Evolutionary conservation across 2,888 invertebrate genomes (phyloP).

Genomic region (Chymomyza caudatula): DNA sequence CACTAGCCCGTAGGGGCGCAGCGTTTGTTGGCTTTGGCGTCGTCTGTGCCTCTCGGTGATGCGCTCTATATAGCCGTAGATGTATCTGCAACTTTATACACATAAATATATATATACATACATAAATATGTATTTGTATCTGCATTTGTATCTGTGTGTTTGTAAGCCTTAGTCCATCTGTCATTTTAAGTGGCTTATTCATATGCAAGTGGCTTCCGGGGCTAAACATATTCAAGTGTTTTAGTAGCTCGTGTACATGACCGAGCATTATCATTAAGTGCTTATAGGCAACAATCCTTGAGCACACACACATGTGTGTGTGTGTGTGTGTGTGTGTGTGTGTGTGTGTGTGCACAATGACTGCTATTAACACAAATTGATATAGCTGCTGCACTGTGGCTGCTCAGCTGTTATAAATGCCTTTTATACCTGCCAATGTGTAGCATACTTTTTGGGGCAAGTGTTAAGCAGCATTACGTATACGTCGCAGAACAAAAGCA

Average conservation of each 20-base stretch:
- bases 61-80: not conserved
- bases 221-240: conserved; percentile 72
- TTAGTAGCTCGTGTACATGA: conserved; percentile 68
- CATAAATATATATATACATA: no score
- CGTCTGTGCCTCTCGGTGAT: not conserved
- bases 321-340: conserved; percentile 3
- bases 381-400: conserved; percentile 34
- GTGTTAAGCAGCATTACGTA: not conserved
- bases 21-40: conserved; percentile 14
- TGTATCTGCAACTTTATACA: no score
- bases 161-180: conserved; percentile 60
- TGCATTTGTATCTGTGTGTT: conserved; percentile 15
- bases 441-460: conserved; percentile 7
- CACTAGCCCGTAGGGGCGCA: conserved; percentile 37
- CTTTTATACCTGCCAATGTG: conserved; percentile 25
- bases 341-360: conserved; percentile 54
- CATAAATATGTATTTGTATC: not conserved
- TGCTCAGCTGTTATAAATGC: conserved; percentile 28
- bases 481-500: not conserved
- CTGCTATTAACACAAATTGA: conserved; percentile 70
- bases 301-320: conserved; percentile 2
- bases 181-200: conserved; percentile 75
- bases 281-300: conserved; percentile 56
- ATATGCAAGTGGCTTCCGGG: conserved; percentile 73
- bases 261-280: conserved; percentile 73